Percentiles rank a stretch among this genome's conserved stretches.
These are phyloP conservation scores for Gracilinanus agilis DNA, from an alignment of 2,113 vertebrate genomes.

Conservation along the genomic window DNA sequence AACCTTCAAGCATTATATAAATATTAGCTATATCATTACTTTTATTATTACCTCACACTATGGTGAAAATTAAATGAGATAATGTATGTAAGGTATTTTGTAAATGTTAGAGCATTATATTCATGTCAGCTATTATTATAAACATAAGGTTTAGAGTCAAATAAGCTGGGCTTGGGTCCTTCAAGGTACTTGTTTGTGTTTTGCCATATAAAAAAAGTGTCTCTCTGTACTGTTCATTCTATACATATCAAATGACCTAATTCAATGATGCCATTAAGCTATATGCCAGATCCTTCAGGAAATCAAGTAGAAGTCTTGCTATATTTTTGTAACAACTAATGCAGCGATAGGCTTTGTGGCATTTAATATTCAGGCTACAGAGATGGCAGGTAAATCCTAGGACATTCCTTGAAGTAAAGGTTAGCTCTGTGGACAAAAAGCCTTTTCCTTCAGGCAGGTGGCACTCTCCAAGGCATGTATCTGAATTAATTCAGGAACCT, in stretches of 20 bases:
- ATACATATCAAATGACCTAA: not conserved
- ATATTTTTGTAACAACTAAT: not conserved
- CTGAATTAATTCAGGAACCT: not conserved
- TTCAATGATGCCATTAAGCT: not conserved
- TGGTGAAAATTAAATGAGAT: not conserved
- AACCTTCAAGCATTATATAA: not conserved
- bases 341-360: not conserved
- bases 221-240: not conserved
- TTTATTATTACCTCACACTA: not conserved
- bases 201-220: not conserved
- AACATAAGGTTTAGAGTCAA: not conserved
- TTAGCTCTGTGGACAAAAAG: not conserved
- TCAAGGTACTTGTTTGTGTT: not conserved
- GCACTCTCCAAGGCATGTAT: not conserved
- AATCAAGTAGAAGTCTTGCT: not conserved
- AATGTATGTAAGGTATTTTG: not conserved
- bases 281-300: not conserved
- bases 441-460: not conserved
- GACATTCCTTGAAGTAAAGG: not conserved
- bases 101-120: not conserved
- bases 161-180: not conserved
- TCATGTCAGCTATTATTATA: not conserved
- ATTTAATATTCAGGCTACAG: not conserved
- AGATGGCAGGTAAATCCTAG: not conserved
- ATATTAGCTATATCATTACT: not conserved